phyloP scores from a whole-genome alignment of 2,113 vertebrate genomes.

The Callorhinus ursinus region DNA sequence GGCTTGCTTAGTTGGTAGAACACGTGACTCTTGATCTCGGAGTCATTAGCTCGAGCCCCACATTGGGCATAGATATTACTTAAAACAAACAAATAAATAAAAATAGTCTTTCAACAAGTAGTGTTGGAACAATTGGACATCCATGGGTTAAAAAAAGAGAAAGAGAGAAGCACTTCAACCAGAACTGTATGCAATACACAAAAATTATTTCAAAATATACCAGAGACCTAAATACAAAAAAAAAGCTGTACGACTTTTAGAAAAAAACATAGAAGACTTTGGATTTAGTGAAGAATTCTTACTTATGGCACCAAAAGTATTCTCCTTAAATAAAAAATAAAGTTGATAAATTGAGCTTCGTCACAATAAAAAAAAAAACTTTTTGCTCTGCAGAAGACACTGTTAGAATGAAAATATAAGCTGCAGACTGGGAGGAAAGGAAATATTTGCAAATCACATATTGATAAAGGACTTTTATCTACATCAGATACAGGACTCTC shows the following conservation, averaged over 20 bases:
- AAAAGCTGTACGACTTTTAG: neutral
- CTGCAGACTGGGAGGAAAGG: neutral
- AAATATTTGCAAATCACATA: neutral
- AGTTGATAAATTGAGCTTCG: neutral
- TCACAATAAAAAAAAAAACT: neutral
- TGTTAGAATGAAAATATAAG: neutral
- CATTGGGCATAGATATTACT: neutral
- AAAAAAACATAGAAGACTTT: neutral
- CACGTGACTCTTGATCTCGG: neutral
- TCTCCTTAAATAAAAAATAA: neutral
- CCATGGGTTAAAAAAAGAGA: neutral
- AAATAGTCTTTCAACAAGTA: neutral
- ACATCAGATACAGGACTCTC: neutral
- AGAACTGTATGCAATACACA: neutral
- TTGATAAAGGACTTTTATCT: neutral
- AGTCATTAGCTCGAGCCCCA: neutral
- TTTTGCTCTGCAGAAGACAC: neutral
- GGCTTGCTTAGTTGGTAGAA: neutral
- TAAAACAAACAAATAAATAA: neutral
- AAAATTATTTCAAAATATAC: neutral
- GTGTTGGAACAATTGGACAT: neutral
- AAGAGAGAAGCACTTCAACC: neutral
- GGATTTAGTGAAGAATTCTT: neutral
- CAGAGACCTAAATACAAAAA: neutral
- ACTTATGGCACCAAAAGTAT: neutral